Conservation (phyloP, 2,797 vertebrate genomes). For the Leptatherina wallacei region DNA sequence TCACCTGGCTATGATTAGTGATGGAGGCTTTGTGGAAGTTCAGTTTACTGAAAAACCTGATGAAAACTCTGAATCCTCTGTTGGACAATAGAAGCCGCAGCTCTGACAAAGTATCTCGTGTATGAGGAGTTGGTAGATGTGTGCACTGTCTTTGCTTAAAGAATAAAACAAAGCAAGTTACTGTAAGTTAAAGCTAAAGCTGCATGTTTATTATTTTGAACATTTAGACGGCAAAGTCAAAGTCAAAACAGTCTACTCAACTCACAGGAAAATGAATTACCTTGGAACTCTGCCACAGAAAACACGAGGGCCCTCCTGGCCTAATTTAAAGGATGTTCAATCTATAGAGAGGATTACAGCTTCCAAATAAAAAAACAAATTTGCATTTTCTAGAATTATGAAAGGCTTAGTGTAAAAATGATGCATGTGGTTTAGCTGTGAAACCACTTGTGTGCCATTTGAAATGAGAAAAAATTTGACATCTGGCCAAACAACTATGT, state of each 20-base stretch:
- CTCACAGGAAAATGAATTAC: constrained; percentile 53
- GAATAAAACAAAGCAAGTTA: constrained; percentile 39
- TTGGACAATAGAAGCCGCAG: not conserved
- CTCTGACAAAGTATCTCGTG: constrained; percentile 1
- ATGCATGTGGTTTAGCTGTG: not conserved
- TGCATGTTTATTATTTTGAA: constrained; percentile 52
- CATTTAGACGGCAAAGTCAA: constrained; percentile 40
- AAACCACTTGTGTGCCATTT: not conserved
- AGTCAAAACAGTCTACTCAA: constrained; percentile 41
- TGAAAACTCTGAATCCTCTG: not conserved
- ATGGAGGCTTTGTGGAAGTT: constrained; percentile 4
- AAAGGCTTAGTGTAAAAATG: not conserved
- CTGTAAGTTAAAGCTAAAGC: constrained; percentile 44
- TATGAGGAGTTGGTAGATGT: not conserved
- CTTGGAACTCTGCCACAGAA: constrained; percentile 52
- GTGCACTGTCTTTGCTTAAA: constrained; percentile 21
- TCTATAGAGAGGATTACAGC: constrained; percentile 41
- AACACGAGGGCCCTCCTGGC: constrained; percentile 31
- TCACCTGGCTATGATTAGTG: not conserved
- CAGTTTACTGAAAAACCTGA: not conserved
- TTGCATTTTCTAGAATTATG: constrained; percentile 14
- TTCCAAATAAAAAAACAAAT: constrained; percentile 37
- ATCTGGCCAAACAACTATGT: not conserved
- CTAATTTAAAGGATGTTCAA: constrained; percentile 28
- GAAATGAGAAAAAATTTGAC: not conserved